Evolutionary conservation across 2,113 vertebrate species (phyloP).

Genomic region (Myotis lucifugus): DNA sequence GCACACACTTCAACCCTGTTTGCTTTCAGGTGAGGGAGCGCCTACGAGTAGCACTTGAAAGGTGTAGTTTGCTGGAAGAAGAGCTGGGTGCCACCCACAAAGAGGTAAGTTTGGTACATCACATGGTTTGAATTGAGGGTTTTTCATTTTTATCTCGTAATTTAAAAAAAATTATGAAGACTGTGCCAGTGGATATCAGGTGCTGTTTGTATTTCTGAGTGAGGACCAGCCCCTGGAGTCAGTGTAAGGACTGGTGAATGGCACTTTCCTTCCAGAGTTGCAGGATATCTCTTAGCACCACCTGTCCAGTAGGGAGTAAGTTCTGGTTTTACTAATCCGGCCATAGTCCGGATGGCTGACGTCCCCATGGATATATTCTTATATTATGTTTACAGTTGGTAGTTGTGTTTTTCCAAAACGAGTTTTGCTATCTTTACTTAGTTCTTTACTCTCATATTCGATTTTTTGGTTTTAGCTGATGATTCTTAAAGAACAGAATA

Average conservation of each 20-base stretch:
- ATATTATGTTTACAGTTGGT: background rate
- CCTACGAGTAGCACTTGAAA: conserved; percentile 95
- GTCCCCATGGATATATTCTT: accelerated
- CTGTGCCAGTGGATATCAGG: accelerated
- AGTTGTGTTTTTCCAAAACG: conserved; percentile 1
- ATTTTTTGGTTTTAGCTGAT: conserved; percentile 86
- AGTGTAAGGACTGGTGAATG: accelerated
- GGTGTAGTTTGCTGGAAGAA: conserved; percentile 95
- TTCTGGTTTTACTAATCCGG: background rate
- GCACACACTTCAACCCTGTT: accelerated
- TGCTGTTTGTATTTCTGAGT: background rate
- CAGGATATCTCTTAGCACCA: background rate
- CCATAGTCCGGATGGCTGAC: accelerated
- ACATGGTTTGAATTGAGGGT: accelerated
- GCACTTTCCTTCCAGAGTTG: background rate
- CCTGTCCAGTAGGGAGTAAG: background rate
- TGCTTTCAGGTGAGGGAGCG: conserved; percentile 94
- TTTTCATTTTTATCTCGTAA: background rate
- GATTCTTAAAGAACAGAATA: conserved; percentile 94
- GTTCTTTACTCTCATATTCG: background rate
- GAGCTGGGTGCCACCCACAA: conserved; percentile 94
- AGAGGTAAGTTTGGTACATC: conserved; percentile 87
- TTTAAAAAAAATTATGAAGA: background rate
- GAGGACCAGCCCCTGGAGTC: background rate
- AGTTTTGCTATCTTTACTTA: background rate